Conservation (phyloP, 2,888 invertebrate genomes). For the Smittia aterrima region DNA sequence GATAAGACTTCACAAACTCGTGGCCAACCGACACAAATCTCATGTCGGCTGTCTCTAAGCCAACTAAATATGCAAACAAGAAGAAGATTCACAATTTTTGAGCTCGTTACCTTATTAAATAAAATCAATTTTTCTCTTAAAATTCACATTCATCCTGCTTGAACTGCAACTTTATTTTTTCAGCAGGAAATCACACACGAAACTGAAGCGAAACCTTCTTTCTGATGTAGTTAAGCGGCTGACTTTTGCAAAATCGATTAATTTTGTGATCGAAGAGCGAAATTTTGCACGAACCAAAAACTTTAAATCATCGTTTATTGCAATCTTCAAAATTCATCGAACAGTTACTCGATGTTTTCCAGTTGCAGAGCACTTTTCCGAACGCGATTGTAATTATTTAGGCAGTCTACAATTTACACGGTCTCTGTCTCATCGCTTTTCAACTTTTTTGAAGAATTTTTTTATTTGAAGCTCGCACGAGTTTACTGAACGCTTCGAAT, state of each 20-base stretch:
- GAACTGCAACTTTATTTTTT: not conserved
- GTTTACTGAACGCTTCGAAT: too few species aligned
- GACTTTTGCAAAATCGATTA: slow-evolving; percentile 41
- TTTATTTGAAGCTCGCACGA: not conserved
- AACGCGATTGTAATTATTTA: slow-evolving; percentile 32
- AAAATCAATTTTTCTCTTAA: slow-evolving; percentile 41
- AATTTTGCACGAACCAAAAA: slow-evolving; percentile 26
- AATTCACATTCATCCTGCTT: slow-evolving; percentile 40
- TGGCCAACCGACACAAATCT: not conserved
- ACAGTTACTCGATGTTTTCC: slow-evolving; percentile 9
- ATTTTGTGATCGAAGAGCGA: slow-evolving; percentile 21
- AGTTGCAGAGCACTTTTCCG: slow-evolving; percentile 1
- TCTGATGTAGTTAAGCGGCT: slow-evolving; percentile 12
- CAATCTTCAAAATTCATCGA: not conserved
- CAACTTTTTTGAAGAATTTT: not conserved
- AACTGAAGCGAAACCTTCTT: slow-evolving; percentile 1
- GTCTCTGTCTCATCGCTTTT: not conserved
- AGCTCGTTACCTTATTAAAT: slow-evolving; percentile 38
- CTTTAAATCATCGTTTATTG: not conserved
- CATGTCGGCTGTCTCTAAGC: slow-evolving; percentile 34
- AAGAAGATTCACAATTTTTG: slow-evolving; percentile 39
- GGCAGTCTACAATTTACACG: slow-evolving; percentile 31
- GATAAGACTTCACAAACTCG: not conserved
- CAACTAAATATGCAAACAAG: slow-evolving; percentile 29
- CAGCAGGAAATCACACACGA: slow-evolving; percentile 8